Base-by-base conservation (phyloP, 2,797 vertebrate genomes). In the Neosalanx taihuensis region DNA sequence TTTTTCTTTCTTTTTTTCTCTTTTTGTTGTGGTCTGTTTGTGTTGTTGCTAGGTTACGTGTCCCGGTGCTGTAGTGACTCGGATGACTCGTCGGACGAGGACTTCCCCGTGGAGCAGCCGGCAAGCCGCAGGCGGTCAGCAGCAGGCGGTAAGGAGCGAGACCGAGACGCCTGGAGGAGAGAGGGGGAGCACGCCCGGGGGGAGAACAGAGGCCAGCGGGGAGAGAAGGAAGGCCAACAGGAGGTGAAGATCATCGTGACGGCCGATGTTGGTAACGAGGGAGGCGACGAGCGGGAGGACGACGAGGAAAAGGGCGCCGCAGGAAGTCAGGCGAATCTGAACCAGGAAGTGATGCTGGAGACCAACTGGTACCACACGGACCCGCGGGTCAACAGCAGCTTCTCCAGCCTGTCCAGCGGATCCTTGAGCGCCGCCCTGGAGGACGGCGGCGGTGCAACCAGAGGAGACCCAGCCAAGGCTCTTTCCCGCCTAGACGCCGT, bases 31-130 rank as follows among this genome's bases (percentile, higher is more conserved):
- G 4, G 2, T 5, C 26, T 31, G 10, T 46, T 46, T 65, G 10
- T 37, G 46, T 66, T 67, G 56, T 76, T 65, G 58, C 78, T 75
- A 99, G 98, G 97, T 78, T 98, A 99, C 0, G 95, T 96, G 79
- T 97, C 96, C 30, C 94, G 96, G 71, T 93, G 92, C 70, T 95
- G 96, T 82, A 99, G 95, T 35, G 96, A 98, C 88, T 98, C 96
- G 0, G 97, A 99, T 35, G 95, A 96, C 67, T 95, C 95, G 12
- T 94, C 94, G 1, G 95, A 96, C 23, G 83, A 91, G 56, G 95
- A 97, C 71, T 95, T 94, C 23, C 80, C 90, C 2, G 92, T 90
- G 90, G 96, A 96, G 81, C 85, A 86, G 15, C 87, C 89, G 73
- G 83, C 76, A 78, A 84, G 84, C 78, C 81, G 84, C 79, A 87